Conservation (phyloP, 2,797 vertebrate species). For the Cichlasoma orientale region DNA sequence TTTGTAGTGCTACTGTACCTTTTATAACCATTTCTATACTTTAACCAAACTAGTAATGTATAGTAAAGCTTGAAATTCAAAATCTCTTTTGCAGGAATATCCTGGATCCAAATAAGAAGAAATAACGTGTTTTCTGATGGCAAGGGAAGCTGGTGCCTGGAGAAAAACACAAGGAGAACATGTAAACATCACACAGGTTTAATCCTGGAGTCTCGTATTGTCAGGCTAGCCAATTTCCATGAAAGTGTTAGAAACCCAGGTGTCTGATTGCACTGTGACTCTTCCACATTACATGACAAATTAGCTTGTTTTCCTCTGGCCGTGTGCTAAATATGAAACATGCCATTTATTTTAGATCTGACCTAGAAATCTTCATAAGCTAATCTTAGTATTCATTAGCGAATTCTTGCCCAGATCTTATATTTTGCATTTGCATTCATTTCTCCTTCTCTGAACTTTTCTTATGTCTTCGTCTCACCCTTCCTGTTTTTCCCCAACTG, state of each 20-base stretch:
- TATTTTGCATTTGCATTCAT: constrained; percentile 36
- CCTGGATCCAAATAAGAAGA: too few species aligned
- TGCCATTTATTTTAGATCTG: constrained; percentile 23
- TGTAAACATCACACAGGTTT: too few species aligned
- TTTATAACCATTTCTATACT: too few species aligned
- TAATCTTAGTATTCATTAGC: constrained; percentile 36
- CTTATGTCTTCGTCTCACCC: constrained; percentile 27
- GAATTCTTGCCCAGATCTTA: constrained; percentile 25
- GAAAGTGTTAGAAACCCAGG: background rate
- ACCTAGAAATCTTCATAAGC: constrained; percentile 41
- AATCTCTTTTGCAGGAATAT: too few species aligned
- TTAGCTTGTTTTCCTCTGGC: constrained; percentile 8
- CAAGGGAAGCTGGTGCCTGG: too few species aligned
- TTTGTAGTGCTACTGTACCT: too few species aligned
- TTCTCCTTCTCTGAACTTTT: constrained; percentile 36
- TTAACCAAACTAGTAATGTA: too few species aligned
- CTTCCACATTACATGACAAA: background rate
- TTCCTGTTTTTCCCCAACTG: constrained; percentile 6
- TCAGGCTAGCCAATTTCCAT: too few species aligned
- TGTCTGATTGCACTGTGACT: background rate
- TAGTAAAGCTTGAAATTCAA: too few species aligned
- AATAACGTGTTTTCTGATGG: too few species aligned
- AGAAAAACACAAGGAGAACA: too few species aligned
- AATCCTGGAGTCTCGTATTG: too few species aligned
- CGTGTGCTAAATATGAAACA: constrained; percentile 20